These are phyloP conservation scores for Tragelaphus buxtoni DNA, from an alignment of 2,113 vertebrate genomes.

Conservation along the genomic window DNA sequence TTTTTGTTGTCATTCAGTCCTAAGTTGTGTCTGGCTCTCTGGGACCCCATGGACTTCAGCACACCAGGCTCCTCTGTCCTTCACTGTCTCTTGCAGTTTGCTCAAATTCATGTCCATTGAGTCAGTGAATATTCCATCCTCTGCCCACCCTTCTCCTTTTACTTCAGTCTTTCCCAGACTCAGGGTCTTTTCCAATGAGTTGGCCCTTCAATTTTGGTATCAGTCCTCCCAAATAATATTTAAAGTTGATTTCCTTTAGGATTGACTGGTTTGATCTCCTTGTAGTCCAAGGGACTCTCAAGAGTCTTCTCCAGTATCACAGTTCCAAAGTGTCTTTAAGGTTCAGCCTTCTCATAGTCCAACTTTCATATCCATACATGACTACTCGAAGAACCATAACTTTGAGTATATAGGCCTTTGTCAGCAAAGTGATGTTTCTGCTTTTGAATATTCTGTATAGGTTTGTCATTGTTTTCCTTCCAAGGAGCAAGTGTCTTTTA, in stretches of 20 bases:
- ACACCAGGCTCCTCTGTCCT: background rate
- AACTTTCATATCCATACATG: background rate
- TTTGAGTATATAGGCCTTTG: background rate
- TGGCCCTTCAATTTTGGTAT: background rate
- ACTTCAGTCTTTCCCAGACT: background rate
- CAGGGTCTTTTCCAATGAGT: background rate
- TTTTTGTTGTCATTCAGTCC: background rate
- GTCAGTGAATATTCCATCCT: background rate
- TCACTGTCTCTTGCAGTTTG: background rate
- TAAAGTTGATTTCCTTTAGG: background rate
- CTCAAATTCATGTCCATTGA: background rate
- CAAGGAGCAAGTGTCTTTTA: background rate
- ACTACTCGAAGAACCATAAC: background rate
- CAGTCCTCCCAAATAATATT: background rate
- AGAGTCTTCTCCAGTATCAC: background rate
- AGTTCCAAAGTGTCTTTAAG: background rate
- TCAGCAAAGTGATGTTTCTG: background rate
- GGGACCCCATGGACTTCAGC: background rate
- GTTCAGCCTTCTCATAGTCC: background rate
- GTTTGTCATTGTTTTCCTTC: background rate
- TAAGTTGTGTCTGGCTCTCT: background rate
- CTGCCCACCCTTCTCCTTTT: background rate
- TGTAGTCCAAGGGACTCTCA: background rate
- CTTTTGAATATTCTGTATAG: background rate
- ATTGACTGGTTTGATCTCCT: background rate